Evolutionary conservation across 2,888 invertebrate genomes (phyloP).

Genomic region (Ennomos erosarius): DNA sequence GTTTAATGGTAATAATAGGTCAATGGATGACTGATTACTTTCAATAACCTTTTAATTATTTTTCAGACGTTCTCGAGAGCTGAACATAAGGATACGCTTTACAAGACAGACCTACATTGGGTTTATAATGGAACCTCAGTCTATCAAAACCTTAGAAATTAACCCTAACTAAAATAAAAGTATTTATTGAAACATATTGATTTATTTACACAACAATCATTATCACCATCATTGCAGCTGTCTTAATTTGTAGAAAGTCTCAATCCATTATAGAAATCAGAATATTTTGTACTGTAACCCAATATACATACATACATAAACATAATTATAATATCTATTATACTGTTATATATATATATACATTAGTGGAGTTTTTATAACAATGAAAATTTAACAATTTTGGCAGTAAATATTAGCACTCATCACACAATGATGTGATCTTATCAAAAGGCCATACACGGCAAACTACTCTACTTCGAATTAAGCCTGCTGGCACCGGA

Average conservation of each 20-base stretch:
- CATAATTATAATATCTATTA: no score
- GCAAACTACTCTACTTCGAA: conserved; percentile 92
- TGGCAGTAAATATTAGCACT: conserved; percentile 34
- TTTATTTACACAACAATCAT: conserved; percentile 31
- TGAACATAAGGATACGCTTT: conserved; percentile 57
- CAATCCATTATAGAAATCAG: neutral
- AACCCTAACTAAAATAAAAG: conserved; percentile 53
- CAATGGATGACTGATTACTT: no score
- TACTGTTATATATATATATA: no score
- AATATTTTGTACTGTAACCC: neutral
- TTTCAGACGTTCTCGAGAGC: conserved; percentile 52
- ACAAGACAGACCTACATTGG: conserved; percentile 52
- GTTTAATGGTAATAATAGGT: no score
- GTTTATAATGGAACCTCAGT: conserved; percentile 66
- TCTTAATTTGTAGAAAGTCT: neutral
- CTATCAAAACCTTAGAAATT: conserved; percentile 75
- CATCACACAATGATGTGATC: conserved; percentile 67
- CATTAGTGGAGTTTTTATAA: neutral
- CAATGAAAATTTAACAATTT: neutral
- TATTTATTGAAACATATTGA: conserved; percentile 18
- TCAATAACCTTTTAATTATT: no score
- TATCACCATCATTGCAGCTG: conserved; percentile 7
- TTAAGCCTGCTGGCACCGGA: conserved; percentile 93
- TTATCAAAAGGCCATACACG: conserved; percentile 90
- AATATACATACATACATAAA: neutral